Percentiles rank a stretch among this genome's conserved stretches.
Conservation (phyloP, 1,140 invertebrate genomes). For the Heliconius himera region DNA sequence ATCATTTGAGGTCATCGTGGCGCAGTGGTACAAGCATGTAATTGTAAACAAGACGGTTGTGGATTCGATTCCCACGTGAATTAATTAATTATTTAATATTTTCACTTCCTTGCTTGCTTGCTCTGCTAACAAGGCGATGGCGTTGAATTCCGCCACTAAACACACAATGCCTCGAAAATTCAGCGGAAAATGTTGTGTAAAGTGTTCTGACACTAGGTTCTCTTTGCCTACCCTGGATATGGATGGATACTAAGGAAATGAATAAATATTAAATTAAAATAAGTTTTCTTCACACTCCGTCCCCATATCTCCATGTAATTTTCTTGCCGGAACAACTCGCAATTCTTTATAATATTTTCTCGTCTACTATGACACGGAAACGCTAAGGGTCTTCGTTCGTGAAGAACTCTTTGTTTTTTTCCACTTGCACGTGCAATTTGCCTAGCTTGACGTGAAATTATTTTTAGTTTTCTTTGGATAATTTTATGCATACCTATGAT, state of each 20-base stretch:
- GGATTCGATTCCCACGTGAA: background rate
- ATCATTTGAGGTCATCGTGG: background rate
- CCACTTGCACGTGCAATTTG: slow-evolving; percentile 3
- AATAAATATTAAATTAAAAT: background rate
- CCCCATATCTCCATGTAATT: background rate
- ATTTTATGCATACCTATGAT: background rate
- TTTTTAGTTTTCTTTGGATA: slow-evolving; percentile 6
- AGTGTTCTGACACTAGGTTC: background rate
- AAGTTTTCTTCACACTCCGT: background rate
- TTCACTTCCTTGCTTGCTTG: background rate
- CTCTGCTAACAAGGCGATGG: background rate
- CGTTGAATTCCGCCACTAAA: background rate
- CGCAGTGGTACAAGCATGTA: background rate
- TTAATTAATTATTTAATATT: background rate
- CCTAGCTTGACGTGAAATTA: background rate
- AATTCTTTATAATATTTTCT: background rate
- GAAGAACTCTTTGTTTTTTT: slow-evolving; percentile 10
- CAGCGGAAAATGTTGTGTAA: background rate
- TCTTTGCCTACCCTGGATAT: background rate
- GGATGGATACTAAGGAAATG: background rate
- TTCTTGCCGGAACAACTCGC: background rate
- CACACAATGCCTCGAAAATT: background rate
- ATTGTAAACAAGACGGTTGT: background rate
- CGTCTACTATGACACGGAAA: background rate
- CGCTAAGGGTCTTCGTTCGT: background rate